Evolutionary conservation across 1,140 invertebrate species (phyloP).

Genomic region (Globodera ellingtonae): DNA sequence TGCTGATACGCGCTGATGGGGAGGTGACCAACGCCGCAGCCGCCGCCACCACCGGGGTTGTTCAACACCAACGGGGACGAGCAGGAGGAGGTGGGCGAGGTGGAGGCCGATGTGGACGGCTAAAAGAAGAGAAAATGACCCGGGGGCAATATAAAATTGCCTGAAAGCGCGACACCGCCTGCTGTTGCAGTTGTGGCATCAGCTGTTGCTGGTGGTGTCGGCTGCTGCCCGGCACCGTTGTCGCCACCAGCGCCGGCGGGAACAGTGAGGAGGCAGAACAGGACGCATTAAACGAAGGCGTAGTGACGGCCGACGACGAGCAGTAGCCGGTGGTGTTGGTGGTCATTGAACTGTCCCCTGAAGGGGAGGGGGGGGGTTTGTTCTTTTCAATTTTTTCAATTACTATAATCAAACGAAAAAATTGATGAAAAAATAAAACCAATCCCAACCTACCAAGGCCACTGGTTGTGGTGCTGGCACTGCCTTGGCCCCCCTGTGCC

Average conservation of each 20-base stretch:
- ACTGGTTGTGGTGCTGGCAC: constrained; percentile 15
- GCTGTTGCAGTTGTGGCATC: constrained; percentile 23
- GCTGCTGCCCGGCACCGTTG: background rate
- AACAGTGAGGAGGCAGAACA: constrained; percentile 30
- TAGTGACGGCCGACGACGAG: background rate
- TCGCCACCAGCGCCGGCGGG: constrained; percentile 16
- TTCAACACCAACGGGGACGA: constrained; percentile 23
- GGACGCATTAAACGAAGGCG: background rate
- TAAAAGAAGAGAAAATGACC: background rate
- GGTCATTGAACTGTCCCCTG: constrained; percentile 12
- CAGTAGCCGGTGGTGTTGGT: constrained; percentile 3
- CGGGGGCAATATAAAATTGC: background rate
- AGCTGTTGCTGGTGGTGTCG: background rate
- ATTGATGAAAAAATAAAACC: too few species aligned
- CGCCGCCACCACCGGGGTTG: background rate
- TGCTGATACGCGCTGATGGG: background rate
- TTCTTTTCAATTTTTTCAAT: too few species aligned
- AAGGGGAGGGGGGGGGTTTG: background rate
- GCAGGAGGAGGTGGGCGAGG: constrained; percentile 38
- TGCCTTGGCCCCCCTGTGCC: background rate
- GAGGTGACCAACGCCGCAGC: background rate
- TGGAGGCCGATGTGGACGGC: constrained; percentile 26
- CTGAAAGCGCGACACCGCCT: constrained; percentile 10
- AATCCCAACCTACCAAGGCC: constrained; percentile 4
- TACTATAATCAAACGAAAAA: too few species aligned